Evolutionary conservation across 2,888 invertebrate species (phyloP), one percentile per base, ranked within the genome.

Genomic region (Meiosimyza decipiens): DNA sequence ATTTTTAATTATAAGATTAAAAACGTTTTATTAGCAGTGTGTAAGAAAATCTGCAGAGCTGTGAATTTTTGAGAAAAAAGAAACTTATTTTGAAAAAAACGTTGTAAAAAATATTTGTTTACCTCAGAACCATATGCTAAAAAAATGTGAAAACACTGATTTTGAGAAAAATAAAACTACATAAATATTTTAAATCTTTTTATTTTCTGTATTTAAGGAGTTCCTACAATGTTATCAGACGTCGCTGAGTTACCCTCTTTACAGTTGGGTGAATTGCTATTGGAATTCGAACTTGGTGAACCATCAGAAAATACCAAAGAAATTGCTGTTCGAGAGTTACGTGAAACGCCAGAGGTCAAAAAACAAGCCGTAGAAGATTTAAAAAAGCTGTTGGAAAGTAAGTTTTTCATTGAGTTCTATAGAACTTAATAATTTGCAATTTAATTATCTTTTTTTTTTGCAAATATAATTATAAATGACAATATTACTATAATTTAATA

Each of bases 171-270:
- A 28, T 3, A 28, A 28, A 28, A 28, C 28, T 3, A 28, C 3
- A 4, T 22, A 3, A 22, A 28, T 3, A 50, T 64, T n/a, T 73
- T 62, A n/a, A 60, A 62, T 71, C 22, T 28, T 28, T 47, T 49
- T 71, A 16, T 55, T 54, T 73, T 40, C 40, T 7, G 9, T 40
- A 7, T 40, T 40, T 2, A 40, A 92, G 92, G 90, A 87, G 89
- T 91, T 73, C 90, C 90, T 79, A 92, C 91, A 73, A 92, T 94
- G 92, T 87, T 94, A 82, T 93, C 94, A 59, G 91, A 92, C 69
- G 86, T 93, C 82, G 89, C 91, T 18, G 89, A 90, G 77, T 81
- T 94, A 75, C 94, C 94, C 9, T 89, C 89, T 1, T 86, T 95
- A 52, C 90, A 92, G 85, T 85, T 94, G 57, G 94, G 93, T 2